Base-by-base conservation (phyloP, 2,113 vertebrate genomes). In the Silurus meridionalis region DNA sequence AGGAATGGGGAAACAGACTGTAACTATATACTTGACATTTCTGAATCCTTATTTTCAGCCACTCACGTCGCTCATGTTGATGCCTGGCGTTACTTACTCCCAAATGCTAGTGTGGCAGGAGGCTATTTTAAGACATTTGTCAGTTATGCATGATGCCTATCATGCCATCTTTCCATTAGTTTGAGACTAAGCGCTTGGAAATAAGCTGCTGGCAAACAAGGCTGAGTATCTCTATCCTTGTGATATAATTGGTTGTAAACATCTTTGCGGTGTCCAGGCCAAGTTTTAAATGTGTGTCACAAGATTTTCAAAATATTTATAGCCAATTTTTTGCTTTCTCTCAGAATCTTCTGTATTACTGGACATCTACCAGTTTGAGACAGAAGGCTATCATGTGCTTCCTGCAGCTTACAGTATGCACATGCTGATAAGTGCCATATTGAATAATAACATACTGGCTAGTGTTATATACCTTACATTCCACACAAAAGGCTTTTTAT, bases 71-170 rank as follows among this genome's bases (percentile, higher is more conserved):
- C 80, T 82, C 83, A 63, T 2, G 58, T 61, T 84, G 71, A 77
- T 61, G 83, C 37, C 69, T 74, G 80, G 21, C 14, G 57, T 37
- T n/a, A 66, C 64, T 63, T n/a, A 19, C 58, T 84, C 23, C 46
- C 71, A 52, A 77, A 84, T 13, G 83, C 61, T 66, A 53, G 83
- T 85, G 67, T 87, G 80, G 55, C 25, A 74, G 52, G 66, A 23
- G n/a, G 55, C 79, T 88, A 87, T 88, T 85, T 85, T 89, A 67
- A n/a, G 87, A 55, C 84, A 21, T 58, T 85, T 90, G 81, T 89
- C 55, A 77, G 87, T 86, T 88, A 80, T 75, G 80, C 61, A 75
- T 87, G 85, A 83, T 80, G 64, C 67, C 57, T 66, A 78, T 78
- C 83, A 78, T 78, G 57, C 50, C 72, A 55, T 78, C 74, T 64